Base-by-base conservation (phyloP, 2,888 invertebrate genomes). In the Anoplius nigerrimus region DNA sequence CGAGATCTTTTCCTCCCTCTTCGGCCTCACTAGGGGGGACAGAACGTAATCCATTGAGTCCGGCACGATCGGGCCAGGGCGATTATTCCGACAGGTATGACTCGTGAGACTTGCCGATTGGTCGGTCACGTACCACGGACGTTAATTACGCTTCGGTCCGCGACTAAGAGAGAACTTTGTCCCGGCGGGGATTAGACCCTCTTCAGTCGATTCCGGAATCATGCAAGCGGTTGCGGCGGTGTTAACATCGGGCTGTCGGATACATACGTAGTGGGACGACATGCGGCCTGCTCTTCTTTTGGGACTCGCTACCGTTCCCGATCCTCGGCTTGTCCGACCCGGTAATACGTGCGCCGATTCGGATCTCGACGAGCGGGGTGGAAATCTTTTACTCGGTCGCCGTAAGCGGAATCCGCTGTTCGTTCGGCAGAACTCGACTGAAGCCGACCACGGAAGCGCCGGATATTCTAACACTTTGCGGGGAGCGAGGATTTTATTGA, bases 91-190 rank as follows among this genome's bases (percentile, higher is more conserved):
- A 63, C 71, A 18, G 60, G 64, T 78, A 68, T 69, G 78, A 75
- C 66, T 76, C 69, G 71, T 42, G 77, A 66, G 71, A 76, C 68
- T 63, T 67, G 51, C 74, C 75, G 76, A 78, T 78, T 75, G 72
- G 71, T 69, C 66, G 70, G 70, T 79, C 77, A 73, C 77, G 79
- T 79, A 73, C 54, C 60, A 71, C 75, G 75, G 70, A 75, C 77
- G 76, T 79, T 79, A 79, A 79, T 79, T 79, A 79, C 79, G 79
- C 68, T 71, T 72, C 77, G 78, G 78, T 74, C 63, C 21, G 66
- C 51, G 74, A 62, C 78, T 79, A 77, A 79, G 79, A 77, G 79
- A 62, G 72, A 79, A 75, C 72, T 75, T 72, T 67, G 75, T 78
- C 67, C 79, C 22, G n/a, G 22, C 24, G 71, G 42, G 78, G 78